Conservation (phyloP, 2,113 vertebrate genomes). For the Globicephala melas region DNA sequence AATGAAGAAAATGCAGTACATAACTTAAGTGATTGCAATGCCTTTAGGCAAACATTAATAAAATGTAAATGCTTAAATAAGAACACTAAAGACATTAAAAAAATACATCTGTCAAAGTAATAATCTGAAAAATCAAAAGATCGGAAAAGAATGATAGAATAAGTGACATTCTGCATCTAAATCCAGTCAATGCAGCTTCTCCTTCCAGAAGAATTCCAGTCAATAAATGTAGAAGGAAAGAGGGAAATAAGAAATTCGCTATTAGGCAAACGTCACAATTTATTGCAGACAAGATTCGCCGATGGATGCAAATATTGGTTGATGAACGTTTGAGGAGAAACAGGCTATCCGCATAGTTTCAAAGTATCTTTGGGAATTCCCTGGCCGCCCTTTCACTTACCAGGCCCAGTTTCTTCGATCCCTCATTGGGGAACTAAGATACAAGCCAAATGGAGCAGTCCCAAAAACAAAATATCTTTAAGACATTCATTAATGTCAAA, state of each 20-base stretch:
- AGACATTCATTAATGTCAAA: background rate
- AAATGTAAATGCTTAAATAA: slow-evolving; percentile 9
- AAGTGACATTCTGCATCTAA: background rate
- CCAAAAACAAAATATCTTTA: background rate
- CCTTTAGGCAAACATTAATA: background rate
- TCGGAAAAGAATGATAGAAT: background rate
- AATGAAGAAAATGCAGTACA: background rate
- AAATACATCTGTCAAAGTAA: background rate
- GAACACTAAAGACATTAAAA: background rate
- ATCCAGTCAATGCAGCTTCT: background rate
- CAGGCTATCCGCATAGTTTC: background rate
- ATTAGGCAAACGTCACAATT: background rate
- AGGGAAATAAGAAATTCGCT: slow-evolving; percentile 4
- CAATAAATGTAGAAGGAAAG: background rate
- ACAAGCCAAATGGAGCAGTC: no score
- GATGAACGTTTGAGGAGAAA: background rate
- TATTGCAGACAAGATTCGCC: background rate
- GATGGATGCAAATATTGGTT: background rate
- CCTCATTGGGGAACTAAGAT: no score
- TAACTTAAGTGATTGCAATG: background rate
- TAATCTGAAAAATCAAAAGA: background rate
- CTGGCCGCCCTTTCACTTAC: no score
- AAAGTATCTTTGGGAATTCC: background rate
- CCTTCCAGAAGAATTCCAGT: slow-evolving; percentile 11
- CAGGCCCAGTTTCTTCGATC: no score